These are phyloP conservation scores for Petroica traversi DNA, from an alignment of 2,113 vertebrate species.

Conservation along the genomic window DNA sequence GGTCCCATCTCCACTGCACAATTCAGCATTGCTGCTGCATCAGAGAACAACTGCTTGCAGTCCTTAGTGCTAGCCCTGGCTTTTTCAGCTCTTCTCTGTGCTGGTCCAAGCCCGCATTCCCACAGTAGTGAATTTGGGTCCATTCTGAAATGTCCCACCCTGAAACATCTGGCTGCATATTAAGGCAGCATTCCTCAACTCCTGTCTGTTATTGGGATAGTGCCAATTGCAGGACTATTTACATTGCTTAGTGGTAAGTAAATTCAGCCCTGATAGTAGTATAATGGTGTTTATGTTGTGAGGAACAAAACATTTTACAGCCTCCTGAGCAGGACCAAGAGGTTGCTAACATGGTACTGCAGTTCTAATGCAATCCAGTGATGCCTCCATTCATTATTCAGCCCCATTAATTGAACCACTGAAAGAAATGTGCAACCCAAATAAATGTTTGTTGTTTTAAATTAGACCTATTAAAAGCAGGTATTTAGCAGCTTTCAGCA, in stretches of 20 bases:
- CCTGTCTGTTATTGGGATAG: not conserved
- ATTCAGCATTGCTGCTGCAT: not conserved
- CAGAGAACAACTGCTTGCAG: not conserved
- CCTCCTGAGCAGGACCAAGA: not conserved
- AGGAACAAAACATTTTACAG: conserved; percentile 38
- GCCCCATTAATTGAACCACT: not conserved
- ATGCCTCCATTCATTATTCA: conserved; percentile 22
- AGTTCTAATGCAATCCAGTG: not conserved
- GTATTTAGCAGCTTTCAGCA: conserved; percentile 51
- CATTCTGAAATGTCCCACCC: not conserved
- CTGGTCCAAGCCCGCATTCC: not conserved
- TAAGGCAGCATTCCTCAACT: not conserved
- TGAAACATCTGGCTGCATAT: not conserved
- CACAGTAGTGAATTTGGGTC: not conserved
- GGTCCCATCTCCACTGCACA: not conserved
- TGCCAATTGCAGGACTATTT: not conserved
- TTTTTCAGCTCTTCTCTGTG: not conserved
- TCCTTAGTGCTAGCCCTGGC: not conserved
- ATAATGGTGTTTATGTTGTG: conserved; percentile 2
- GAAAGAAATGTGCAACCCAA: conserved; percentile 15
- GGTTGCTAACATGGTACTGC: not conserved
- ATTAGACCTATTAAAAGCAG: conserved; percentile 44
- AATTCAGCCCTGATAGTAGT: not conserved
- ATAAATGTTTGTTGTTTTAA: conserved; percentile 26
- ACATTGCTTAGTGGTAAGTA: not conserved